Base-by-base conservation (phyloP, 2,113 vertebrate genomes). In the Entelurus aequoreus region DNA sequence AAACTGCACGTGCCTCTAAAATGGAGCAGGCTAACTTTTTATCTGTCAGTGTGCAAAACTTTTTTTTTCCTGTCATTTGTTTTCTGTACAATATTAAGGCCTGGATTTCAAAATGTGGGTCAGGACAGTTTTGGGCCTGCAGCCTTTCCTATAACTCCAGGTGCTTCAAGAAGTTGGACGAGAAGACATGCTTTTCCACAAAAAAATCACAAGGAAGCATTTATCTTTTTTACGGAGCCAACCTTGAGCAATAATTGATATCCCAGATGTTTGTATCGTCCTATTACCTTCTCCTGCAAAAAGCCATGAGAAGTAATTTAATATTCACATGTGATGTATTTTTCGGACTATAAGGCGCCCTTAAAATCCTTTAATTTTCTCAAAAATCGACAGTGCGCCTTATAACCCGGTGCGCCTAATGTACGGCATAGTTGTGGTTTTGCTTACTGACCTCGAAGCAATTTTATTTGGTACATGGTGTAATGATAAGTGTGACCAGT, bases 221-320 rank as follows among this genome's bases (percentile, higher is more conserved):
- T 74, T 58, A 85, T 89, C 85, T 86, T 83, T 63, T 89, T 90
- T 74, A 86, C 77, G 51, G 74, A 54, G 54, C 69, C 19, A 63
- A 80, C 40, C 37, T 60, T 53, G 49, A 66, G 66, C 60, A 68
- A 69, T 79, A 59, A 74, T 64, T 57, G 80, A 71, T 84, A 82
- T 78, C 84, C 86, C 87, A 89, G 86, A 90, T 87, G 82, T 63
- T 71, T 63, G 16, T 66, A 65, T 73, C 59, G 38, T 48, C 54
- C 57, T 28, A 62, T 60, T 56, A 66, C 61, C 63, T 14, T 62
- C 21, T 42, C 56, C 60, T 46, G 28, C 47, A 60, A 59, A 46
- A 48, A 36, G 11, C 16, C 6, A 65, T 63, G 6, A 47, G 47
- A 46, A 65, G 42, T 54, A 36, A 13, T 15, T 40, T n/a, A 44